Evolutionary conservation across 2,797 vertebrate genomes (phyloP).

Genomic region (Acipenser oxyrinchus): DNA sequence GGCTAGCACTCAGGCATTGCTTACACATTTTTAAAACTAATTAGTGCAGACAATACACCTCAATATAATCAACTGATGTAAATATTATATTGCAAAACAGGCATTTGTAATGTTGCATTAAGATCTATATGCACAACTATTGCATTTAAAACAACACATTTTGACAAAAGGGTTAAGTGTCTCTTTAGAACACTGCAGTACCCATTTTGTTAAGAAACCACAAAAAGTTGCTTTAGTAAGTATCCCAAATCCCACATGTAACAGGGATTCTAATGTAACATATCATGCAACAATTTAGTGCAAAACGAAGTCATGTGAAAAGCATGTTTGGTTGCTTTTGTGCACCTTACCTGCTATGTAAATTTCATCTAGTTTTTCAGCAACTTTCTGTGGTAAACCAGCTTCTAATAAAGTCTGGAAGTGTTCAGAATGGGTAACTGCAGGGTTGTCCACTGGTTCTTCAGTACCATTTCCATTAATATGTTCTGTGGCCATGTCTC

Average conservation of each 20-base stretch:
- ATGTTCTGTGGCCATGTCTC: constrained; percentile 93
- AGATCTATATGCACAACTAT: background rate
- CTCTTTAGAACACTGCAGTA: constrained; percentile 71
- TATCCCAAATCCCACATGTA: constrained; percentile 74
- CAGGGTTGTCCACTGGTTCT: constrained; percentile 88
- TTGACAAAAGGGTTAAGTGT: constrained; percentile 12
- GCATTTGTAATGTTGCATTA: too few species aligned
- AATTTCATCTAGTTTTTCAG: constrained; percentile 96
- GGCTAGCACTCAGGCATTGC: constrained; percentile 3
- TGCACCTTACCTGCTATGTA: constrained; percentile 92
- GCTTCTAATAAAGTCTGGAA: constrained; percentile 87
- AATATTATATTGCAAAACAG: too few species aligned
- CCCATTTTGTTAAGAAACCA: constrained; percentile 91
- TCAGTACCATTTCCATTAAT: constrained; percentile 95
- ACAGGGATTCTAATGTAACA: constrained; percentile 57
- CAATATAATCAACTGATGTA: too few species aligned
- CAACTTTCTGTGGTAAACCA: constrained; percentile 89
- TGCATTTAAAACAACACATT: constrained; percentile 4
- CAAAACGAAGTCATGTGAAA: constrained; percentile 33
- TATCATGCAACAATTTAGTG: constrained; percentile 53
- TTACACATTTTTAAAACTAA: too few species aligned
- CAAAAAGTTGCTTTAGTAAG: constrained; percentile 87
- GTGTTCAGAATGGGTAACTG: constrained; percentile 87
- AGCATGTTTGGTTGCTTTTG: constrained; percentile 67
- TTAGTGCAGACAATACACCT: too few species aligned